Percentiles rank a stretch among this genome's conserved stretches.
These are phyloP conservation scores for Eleginops maclovinus DNA, from an alignment of 2,113 vertebrate species.

Conservation along the genomic window DNA sequence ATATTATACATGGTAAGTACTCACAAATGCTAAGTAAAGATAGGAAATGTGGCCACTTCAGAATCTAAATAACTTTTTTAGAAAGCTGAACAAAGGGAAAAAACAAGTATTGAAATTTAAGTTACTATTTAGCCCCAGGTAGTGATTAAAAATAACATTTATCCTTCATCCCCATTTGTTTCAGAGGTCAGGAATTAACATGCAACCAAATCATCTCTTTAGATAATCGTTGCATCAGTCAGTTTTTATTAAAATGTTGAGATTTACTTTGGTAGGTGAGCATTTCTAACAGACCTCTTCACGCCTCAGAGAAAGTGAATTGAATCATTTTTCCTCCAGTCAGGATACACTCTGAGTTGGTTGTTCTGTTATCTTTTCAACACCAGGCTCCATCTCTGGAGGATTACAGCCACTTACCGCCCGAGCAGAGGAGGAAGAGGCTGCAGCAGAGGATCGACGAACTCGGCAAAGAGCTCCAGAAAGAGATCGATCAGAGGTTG, in stretches of 20 bases:
- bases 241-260: not conserved
- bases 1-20: not conserved
- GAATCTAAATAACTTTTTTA: not conserved
- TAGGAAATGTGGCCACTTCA: not conserved
- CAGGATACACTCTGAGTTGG: not conserved
- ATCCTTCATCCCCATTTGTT: not conserved
- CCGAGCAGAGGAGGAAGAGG: constrained; percentile 97
- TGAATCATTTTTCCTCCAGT: not conserved
- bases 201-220: not conserved
- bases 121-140: not conserved
- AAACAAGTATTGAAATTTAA: not conserved
- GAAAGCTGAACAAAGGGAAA: not conserved
- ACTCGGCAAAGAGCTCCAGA: constrained; percentile 94
- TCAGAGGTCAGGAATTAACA: not conserved
- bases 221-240: not conserved
- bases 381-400: constrained; percentile 92
- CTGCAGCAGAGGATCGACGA: constrained; percentile 96
- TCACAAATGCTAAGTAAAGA: not conserved
- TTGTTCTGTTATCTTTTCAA: not conserved
- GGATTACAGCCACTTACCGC: constrained; percentile 97
- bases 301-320: not conserved
- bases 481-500: constrained; percentile 96
- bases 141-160: not conserved
- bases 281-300: not conserved
- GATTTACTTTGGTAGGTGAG: not conserved